phyloP scores from a whole-genome alignment of 2,888 invertebrate species.

The Metopia argyrocephala region DNA sequence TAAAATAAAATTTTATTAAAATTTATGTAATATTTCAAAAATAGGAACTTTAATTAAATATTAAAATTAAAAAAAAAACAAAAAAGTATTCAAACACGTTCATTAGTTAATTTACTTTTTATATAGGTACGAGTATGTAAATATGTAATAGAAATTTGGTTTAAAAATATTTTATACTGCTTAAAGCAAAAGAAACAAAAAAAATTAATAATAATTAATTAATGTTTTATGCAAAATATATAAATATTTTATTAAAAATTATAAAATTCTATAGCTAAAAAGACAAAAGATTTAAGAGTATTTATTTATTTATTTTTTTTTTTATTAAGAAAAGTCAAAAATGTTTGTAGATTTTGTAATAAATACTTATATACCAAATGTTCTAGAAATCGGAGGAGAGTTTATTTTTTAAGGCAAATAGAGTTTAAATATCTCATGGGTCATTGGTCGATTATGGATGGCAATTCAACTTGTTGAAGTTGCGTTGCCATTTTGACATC shows the following conservation, averaged over 20 bases:
- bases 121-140: no score
- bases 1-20: background rate
- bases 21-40: background rate
- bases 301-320: background rate
- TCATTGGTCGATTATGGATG: no score
- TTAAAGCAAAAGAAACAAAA: background rate
- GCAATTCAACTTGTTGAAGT: no score
- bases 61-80: no score
- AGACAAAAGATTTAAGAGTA: slow-evolving; percentile 15
- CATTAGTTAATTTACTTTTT: no score
- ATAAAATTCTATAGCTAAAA: slow-evolving; percentile 36
- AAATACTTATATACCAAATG: no score
- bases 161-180: background rate
- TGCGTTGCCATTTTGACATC: no score
- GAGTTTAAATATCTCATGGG: no score
- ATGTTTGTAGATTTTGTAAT: slow-evolving; percentile 39
- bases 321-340: slow-evolving; percentile 45
- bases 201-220: slow-evolving; percentile 33
- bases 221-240: slow-evolving; percentile 36
- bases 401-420: no score
- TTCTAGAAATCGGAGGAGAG: no score
- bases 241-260: slow-evolving; percentile 5
- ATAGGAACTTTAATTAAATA: no score
- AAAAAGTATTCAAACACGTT: no score
- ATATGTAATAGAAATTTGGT: slow-evolving; percentile 2